A percentile compares a stretch with the other conserved stretches of the same genome.
Evolutionary conservation across 2,888 invertebrate genomes (phyloP).

Genomic region (Andrena haemorrhoa): DNA sequence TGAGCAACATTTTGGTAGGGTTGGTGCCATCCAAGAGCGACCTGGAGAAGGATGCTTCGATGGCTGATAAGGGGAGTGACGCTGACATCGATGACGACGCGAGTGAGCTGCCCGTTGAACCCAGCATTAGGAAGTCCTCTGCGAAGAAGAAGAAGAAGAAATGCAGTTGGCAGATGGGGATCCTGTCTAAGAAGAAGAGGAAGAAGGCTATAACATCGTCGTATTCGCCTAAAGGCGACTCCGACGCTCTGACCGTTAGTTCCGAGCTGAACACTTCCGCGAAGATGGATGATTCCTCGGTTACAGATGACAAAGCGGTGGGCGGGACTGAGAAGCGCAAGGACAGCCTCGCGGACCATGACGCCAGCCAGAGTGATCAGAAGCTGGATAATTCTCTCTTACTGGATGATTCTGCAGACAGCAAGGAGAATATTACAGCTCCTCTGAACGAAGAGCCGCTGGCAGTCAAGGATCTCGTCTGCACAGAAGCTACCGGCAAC

Average conservation of each 20-base stretch:
- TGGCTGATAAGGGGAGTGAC: constrained; percentile 63
- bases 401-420: neutral
- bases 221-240: constrained; percentile 11
- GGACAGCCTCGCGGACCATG: neutral
- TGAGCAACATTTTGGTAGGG: constrained; percentile 72
- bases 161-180: constrained; percentile 78
- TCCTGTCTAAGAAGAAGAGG: constrained; percentile 75
- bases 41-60: constrained; percentile 31
- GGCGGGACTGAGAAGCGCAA: neutral
- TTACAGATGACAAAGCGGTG: neutral
- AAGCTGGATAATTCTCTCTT: neutral
- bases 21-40: constrained; percentile 50
- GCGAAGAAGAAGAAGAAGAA: constrained; percentile 78
- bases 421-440: neutral
- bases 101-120: constrained; percentile 21
- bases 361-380: neutral
- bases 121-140: constrained; percentile 38
- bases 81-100: constrained; percentile 67
- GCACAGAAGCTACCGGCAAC: neutral
- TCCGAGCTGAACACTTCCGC: constrained; percentile 10
- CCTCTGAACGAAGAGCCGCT: neutral
- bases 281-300: neutral
- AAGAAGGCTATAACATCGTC: constrained; percentile 43
- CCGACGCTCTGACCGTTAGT: neutral
- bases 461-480: neutral